Evolutionary conservation across 2,888 invertebrate genomes (phyloP).

Genomic region (Himalopsyche anomala): DNA sequence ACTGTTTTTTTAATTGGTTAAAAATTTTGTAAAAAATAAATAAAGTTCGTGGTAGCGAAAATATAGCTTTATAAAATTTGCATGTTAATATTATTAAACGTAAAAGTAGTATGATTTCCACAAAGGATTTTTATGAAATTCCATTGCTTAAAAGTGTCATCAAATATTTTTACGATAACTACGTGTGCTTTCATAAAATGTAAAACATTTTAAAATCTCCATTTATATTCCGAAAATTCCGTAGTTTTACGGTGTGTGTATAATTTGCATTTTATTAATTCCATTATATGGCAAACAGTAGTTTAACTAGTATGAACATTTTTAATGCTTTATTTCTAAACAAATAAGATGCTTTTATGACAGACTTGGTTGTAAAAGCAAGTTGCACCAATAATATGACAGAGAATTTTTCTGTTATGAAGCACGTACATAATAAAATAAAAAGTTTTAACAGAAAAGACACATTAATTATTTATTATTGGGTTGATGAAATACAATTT

Average conservation of each 20-base stretch:
- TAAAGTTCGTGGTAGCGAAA: too few relatives aligned
- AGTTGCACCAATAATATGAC: neutral
- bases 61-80: too few relatives aligned
- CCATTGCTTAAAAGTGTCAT: neutral
- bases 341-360: neutral
- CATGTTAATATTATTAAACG: too few relatives aligned
- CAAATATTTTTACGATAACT: neutral
- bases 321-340: neutral
- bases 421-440: too few relatives aligned
- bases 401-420: too few relatives aligned
- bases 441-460: too few relatives aligned
- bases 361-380: neutral
- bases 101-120: too few relatives aligned
- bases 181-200: slow-evolving; percentile 1
- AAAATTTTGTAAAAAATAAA: too few relatives aligned
- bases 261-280: neutral
- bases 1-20: too few relatives aligned
- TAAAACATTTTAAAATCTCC: neutral
- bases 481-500: too few relatives aligned
- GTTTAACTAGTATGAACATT: neutral
- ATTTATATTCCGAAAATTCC: neutral
- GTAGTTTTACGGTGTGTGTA: neutral
- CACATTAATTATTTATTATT: too few relatives aligned
- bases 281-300: neutral
- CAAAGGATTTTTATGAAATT: neutral